Conservation (phyloP, 2,113 vertebrate genomes). For the Calypte anna region DNA sequence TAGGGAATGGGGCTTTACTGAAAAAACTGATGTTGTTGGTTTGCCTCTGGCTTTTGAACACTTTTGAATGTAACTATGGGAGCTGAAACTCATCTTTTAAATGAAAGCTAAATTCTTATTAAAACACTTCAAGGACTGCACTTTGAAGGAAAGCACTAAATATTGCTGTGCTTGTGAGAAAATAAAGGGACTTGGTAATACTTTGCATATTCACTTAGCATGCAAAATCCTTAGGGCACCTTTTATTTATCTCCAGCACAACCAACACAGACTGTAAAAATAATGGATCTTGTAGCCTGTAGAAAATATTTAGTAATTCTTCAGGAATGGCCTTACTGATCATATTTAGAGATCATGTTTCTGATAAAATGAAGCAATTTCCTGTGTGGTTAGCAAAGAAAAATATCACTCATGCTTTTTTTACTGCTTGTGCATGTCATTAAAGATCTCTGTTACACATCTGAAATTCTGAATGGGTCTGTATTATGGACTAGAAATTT, state of each 20-base stretch:
- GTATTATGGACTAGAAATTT: not conserved
- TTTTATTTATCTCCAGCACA: not conserved
- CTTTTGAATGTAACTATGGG: not conserved
- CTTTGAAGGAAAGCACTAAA: not conserved
- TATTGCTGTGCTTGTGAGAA: not conserved
- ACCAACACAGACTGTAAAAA: not conserved
- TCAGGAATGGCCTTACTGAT: not conserved
- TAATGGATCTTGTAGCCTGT: not conserved
- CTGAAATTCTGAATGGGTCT: not conserved
- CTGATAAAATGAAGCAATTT: slow-evolving; percentile 26
- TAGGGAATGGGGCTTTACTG: not conserved
- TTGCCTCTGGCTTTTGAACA: not conserved
- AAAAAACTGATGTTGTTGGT: not conserved
- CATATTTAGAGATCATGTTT: not conserved
- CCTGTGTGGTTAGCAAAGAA: not conserved
- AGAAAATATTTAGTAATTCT: not conserved
- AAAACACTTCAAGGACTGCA: not conserved
- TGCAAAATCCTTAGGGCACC: not conserved
- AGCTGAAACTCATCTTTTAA: not conserved
- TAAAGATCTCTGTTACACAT: not conserved
- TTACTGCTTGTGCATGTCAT: not conserved
- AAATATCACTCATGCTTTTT: not conserved
- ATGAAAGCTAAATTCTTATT: not conserved
- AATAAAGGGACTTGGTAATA: not conserved
- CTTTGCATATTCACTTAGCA: not conserved